phyloP scores from a whole-genome alignment of 64 coral and sea anemone species.

The Montipora foliosa region DNA sequence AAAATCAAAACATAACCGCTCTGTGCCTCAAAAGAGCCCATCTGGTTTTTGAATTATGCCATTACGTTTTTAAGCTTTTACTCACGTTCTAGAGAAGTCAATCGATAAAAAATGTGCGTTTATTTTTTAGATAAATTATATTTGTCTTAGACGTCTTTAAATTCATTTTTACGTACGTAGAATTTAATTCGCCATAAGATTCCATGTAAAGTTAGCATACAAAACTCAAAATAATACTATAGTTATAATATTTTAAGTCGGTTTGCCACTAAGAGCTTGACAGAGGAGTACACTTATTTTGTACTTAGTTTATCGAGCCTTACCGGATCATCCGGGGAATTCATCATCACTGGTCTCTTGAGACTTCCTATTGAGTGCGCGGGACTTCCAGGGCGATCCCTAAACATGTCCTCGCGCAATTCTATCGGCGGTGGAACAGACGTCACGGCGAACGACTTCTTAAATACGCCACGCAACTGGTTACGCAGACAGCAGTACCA shows the following conservation, averaged over 20 bases:
- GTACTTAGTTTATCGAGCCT: neutral
- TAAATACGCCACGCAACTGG: constrained; percentile 90
- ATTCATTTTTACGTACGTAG: neutral
- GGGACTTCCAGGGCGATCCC: constrained; percentile 65
- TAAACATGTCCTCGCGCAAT: constrained; percentile 87
- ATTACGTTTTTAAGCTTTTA: too few species aligned
- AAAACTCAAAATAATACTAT: neutral
- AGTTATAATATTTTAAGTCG: too few species aligned
- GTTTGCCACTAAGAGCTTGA: too few species aligned
- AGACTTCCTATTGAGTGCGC: constrained; percentile 69
- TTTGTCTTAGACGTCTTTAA: neutral
- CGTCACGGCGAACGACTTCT: constrained; percentile 73
- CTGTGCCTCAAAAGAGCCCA: too few species aligned
- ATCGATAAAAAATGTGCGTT: too few species aligned
- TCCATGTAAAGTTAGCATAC: neutral
- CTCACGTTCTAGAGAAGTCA: too few species aligned
- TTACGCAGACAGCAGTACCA: constrained; percentile 94
- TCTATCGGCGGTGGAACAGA: constrained; percentile 78
- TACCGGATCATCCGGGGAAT: constrained; percentile 82
- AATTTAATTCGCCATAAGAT: neutral
- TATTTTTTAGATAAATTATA: too few species aligned
- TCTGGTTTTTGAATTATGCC: too few species aligned
- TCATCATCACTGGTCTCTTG: constrained; percentile 63
- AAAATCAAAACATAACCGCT: too few species aligned
- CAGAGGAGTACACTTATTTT: too few species aligned